Evolutionary conservation across 2,797 vertebrate species (phyloP).

Genomic region (Brachyrhaphis roseni): DNA sequence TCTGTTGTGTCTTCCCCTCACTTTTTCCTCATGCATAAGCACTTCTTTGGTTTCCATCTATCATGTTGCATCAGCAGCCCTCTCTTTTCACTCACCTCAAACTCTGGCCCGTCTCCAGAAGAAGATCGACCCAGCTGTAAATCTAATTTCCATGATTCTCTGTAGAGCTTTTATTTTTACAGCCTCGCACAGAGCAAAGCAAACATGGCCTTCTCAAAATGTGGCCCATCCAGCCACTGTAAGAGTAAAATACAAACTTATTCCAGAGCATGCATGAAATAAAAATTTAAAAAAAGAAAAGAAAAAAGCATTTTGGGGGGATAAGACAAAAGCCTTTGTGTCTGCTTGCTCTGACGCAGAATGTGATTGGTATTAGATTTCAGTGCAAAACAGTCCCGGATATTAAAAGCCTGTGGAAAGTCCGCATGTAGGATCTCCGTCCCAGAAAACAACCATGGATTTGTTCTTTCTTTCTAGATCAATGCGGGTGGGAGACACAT

Average conservation of each 20-base stretch:
- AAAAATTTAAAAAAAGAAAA: slow-evolving; percentile 1
- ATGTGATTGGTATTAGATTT: slow-evolving; percentile 43
- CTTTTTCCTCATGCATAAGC: slow-evolving; percentile 58
- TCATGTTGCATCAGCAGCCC: slow-evolving; percentile 64
- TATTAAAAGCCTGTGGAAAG: slow-evolving; percentile 49
- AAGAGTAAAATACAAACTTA: slow-evolving; percentile 23
- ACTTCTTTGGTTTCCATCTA: slow-evolving; percentile 67
- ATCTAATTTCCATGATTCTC: slow-evolving; percentile 80
- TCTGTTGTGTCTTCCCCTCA: slow-evolving; percentile 21
- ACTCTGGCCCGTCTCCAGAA: slow-evolving; percentile 71
- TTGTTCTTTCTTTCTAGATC: slow-evolving; percentile 47
- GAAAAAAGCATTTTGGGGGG: slow-evolving; percentile 11
- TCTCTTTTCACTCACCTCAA: slow-evolving; percentile 63
- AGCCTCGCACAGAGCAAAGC: slow-evolving; percentile 63
- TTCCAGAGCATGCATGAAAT: background rate
- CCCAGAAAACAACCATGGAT: slow-evolving; percentile 28
- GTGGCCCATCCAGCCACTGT: slow-evolving; percentile 11
- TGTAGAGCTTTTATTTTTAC: slow-evolving; percentile 79
- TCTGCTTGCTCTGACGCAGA: slow-evolving; percentile 18
- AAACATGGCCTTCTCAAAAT: slow-evolving; percentile 62
- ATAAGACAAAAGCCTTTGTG: slow-evolving; percentile 3
- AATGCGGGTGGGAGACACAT: slow-evolving; percentile 40
- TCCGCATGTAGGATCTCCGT: slow-evolving; percentile 22
- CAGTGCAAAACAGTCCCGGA: slow-evolving; percentile 17
- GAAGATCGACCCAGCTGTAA: slow-evolving; percentile 73